phyloP scores from a whole-genome alignment of 2,113 vertebrate species.

The Sapajus apella region DNA sequence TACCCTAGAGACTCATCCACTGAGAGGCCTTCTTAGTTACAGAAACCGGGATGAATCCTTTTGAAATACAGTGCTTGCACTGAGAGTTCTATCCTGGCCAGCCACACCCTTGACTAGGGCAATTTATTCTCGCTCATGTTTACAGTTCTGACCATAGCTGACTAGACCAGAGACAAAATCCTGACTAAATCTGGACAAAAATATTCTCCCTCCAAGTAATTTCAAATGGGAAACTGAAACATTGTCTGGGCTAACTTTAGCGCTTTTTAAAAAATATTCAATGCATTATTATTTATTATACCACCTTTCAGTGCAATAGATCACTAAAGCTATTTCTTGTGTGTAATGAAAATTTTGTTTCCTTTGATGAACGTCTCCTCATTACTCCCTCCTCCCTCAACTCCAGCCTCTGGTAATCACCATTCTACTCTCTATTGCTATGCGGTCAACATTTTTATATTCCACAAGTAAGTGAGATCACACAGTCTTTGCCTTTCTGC shows the following conservation, averaged over 20 bases:
- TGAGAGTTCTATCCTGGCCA: neutral
- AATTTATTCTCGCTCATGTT: neutral
- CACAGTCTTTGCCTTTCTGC: neutral
- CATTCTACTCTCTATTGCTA: neutral
- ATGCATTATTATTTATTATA: neutral
- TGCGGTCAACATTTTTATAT: neutral
- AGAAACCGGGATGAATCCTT: neutral
- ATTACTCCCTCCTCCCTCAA: neutral
- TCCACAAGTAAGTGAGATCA: neutral
- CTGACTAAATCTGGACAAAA: neutral
- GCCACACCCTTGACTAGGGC: no score
- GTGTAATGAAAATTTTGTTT: neutral
- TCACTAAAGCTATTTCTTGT: neutral
- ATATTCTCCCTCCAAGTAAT: neutral
- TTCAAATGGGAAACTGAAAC: neutral
- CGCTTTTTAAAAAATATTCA: neutral
- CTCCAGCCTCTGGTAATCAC: neutral
- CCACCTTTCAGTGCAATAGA: neutral
- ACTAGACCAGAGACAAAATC: neutral
- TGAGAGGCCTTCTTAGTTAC: neutral
- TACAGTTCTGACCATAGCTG: neutral
- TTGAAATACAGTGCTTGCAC: neutral
- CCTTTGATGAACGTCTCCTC: neutral
- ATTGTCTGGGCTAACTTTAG: neutral
- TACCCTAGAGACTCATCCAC: neutral